These are phyloP conservation scores for Ammodytes dubius DNA, from an alignment of 2,113 vertebrate genomes.

Conservation along the genomic window DNA sequence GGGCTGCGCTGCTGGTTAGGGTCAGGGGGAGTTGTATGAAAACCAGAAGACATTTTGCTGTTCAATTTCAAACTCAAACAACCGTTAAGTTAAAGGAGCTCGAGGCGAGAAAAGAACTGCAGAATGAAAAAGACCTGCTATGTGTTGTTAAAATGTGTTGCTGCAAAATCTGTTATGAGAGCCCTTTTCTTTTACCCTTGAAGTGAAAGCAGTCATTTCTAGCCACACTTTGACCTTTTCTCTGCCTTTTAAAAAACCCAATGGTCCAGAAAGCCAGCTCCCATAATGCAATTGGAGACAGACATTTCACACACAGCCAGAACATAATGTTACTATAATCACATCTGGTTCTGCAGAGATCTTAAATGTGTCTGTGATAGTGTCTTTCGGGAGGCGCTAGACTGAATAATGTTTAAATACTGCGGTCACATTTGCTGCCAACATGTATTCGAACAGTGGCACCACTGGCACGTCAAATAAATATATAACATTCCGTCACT, in stretches of 20 bases:
- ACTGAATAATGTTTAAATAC: conserved; percentile 37
- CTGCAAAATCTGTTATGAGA: conserved; percentile 18
- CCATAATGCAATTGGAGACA: conserved; percentile 64
- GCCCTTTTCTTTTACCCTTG: conserved; percentile 7
- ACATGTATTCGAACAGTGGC: neutral
- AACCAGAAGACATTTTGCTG: conserved; percentile 6
- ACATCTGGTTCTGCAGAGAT: conserved; percentile 48
- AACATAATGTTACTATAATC: conserved; percentile 43
- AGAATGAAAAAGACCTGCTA: neutral
- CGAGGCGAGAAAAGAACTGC: neutral
- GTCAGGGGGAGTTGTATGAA: conserved; percentile 4
- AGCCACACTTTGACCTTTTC: conserved; percentile 19
- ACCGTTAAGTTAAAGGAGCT: neutral
- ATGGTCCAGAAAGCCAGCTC: conserved; percentile 72
- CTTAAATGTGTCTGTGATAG: conserved; percentile 8
- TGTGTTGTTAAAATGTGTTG: conserved; percentile 24
- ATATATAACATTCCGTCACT: no score
- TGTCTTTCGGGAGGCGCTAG: neutral
- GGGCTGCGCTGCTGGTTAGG: neutral
- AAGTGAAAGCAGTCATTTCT: conserved; percentile 48
- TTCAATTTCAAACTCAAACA: conserved; percentile 7
- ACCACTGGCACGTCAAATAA: neutral
- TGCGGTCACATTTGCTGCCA: conserved; percentile 21
- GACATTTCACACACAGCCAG: conserved; percentile 44
- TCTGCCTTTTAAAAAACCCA: conserved; percentile 47